Base-by-base conservation (phyloP, 2,888 invertebrate genomes). In the Drosophila recens region DNA sequence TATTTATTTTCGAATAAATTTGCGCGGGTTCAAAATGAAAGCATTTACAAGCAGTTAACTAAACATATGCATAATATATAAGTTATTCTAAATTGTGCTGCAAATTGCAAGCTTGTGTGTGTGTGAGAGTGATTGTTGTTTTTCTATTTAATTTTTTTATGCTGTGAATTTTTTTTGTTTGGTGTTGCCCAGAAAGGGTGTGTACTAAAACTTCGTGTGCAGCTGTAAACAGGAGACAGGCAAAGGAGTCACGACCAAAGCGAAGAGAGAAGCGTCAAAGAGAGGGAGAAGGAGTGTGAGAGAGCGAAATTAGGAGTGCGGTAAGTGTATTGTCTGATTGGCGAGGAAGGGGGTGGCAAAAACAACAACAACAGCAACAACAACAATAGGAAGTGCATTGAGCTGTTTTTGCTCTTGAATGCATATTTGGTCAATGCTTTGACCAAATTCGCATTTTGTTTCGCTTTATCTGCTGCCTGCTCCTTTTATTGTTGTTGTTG, bases 161-260 rank as follows among this genome's bases (percentile, higher is more conserved):
- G 40, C 42, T 58, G 10, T 43, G 57, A 8, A 8, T 30, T 30
- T 20, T 10, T 45, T 45, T 57, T 66, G 72, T 57, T 71, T 61
- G 34, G 43, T 52, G 73, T 63, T 63, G 67, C 67, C 53, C 61
- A 64, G 45, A 80, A 80, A 80, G 79, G 80, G 78, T 79, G 76
- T 76, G 76, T 76, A 67, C 63, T 36, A 52, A 76, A 57, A 54
- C 34, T 36, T 51, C n/a, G 51, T 36, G 51, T 51, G 75, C 75
- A 79, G 80, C 76, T 79, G 76, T 75, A 79, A 79, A 65, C 64
- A 79, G 75, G 75, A 79, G 75, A 53, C 52, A 30, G 57, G 57
- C 69, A 38, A 69, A 72, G 75, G 75, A 75, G 75, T 68, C 61
- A 68, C 75, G 63, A 75, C 75, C 53, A 43, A 49, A 62, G 43